Base-by-base conservation (phyloP, 2,113 vertebrate species). In the Microtus pennsylvanicus region DNA sequence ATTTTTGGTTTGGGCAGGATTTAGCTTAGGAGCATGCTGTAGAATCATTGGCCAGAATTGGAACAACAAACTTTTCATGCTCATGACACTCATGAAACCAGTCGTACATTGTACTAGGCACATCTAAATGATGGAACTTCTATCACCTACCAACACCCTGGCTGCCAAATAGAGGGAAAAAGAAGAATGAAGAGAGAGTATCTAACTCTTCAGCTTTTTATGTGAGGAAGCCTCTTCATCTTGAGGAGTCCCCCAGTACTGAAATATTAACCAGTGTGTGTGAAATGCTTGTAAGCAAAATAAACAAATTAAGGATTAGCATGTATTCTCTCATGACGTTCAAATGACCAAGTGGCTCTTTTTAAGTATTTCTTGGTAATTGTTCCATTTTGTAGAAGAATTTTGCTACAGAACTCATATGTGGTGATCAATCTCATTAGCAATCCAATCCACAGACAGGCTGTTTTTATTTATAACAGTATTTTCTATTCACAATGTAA, bases 41-140 rank as follows among this genome's bases (percentile, higher is more conserved):
- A 35, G 38, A 17, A 58, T n/a, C 7, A 8, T 16, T 1, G 7
- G 5, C 58, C 5, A 0, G 4, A 75, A n/a, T 7, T 82, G 12
- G 33, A 85, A 45, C 22, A 69, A n/a, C 50, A 35, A n/a, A 38
- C 9, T 28, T 58, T 2, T 50, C 26, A 45, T 91, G 11, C 26
- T 4, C 19, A 38, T 70, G 63, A 69, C 19, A 19, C 38, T 69
- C 7, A 2, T 16, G 42, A 74, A 28, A 50, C 19, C 4, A 78
- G 24, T 16, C 83, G 28, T 13, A 14, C 14, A 26, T 24, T 63
- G 14, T 4, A 14, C 5, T 2, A 50, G 35, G 14, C 16, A 10
- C 0, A 38, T n/a, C 8, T 74, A 35, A 81, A 7, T 14, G 13
- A 24, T 33, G 5, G 21, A 17, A 76, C 35, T 93, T 90, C 70